These are phyloP conservation scores for Drosophila littoralis DNA, from an alignment of 1,140 invertebrate species.

Conservation along the genomic window DNA sequence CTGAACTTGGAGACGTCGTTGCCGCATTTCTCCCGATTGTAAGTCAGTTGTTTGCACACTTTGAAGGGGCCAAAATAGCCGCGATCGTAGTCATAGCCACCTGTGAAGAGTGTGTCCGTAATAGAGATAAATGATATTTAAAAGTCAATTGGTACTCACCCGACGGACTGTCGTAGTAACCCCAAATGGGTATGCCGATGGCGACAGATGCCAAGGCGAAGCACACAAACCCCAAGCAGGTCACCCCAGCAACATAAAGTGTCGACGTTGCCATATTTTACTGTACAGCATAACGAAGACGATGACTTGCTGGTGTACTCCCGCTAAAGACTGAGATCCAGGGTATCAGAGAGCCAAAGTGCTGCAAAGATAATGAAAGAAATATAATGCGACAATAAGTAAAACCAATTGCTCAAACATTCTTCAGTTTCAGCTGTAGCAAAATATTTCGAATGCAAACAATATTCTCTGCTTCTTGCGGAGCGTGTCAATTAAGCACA, in stretches of 20 bases:
- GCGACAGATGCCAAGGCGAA: slow-evolving; percentile 91
- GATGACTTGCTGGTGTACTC: slow-evolving; percentile 42
- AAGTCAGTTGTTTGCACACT: slow-evolving; percentile 91
- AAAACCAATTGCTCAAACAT: slow-evolving; percentile 42
- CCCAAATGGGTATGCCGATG: slow-evolving; percentile 91
- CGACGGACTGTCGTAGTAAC: slow-evolving; percentile 89
- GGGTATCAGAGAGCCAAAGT: slow-evolving; percentile 21
- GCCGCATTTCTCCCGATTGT: slow-evolving; percentile 92
- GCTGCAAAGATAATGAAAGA: slow-evolving; percentile 2
- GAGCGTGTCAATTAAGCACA: slow-evolving; percentile 39
- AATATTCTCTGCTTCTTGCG: background rate
- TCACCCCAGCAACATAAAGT: slow-evolving; percentile 89
- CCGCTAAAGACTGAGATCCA: slow-evolving; percentile 58
- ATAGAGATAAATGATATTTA: slow-evolving; percentile 82
- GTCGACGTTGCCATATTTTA: slow-evolving; percentile 85
- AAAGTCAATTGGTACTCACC: slow-evolving; percentile 47
- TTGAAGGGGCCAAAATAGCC: slow-evolving; percentile 95
- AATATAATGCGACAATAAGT: slow-evolving; percentile 12
- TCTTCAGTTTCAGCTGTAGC: slow-evolving; percentile 14
- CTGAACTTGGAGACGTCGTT: slow-evolving; percentile 90
- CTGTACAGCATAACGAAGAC: slow-evolving; percentile 76
- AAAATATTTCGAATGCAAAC: slow-evolving; percentile 32
- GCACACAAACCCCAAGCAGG: slow-evolving; percentile 90
- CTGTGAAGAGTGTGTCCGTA: slow-evolving; percentile 20
- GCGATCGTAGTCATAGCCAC: slow-evolving; percentile 86